Evolutionary conservation across 2,888 invertebrate genomes (phyloP).

Genomic region (Drosophila mercatorum): DNA sequence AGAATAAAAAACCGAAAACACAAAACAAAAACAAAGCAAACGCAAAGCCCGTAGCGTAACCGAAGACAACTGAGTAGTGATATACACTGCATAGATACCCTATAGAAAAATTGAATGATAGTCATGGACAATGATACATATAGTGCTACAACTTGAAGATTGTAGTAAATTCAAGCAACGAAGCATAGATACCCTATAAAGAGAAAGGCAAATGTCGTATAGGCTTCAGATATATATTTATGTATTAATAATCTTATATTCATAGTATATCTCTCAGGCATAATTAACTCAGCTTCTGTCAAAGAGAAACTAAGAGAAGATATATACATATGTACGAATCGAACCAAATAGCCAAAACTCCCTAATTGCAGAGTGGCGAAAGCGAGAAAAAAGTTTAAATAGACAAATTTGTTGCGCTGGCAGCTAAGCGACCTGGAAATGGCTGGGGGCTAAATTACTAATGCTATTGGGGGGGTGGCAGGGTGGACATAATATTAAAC

Average conservation of each 20-base stretch:
- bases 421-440: slow-evolving; percentile 10
- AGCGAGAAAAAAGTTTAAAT: slow-evolving; percentile 65
- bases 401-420: slow-evolving; percentile 73
- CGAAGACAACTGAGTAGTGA: slow-evolving; percentile 4
- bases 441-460: slow-evolving; percentile 39
- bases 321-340: too few species aligned
- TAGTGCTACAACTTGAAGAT: neutral
- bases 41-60: slow-evolving; percentile 32
- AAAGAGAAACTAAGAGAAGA: too few species aligned
- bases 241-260: too few species aligned
- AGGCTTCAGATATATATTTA: too few species aligned
- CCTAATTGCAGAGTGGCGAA: neutral
- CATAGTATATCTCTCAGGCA: too few species aligned
- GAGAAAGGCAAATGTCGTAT: too few species aligned
- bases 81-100: slow-evolving; percentile 7
- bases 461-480: slow-evolving; percentile 42
- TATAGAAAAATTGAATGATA: neutral
- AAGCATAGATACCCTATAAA: neutral
- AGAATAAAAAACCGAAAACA: slow-evolving; percentile 20
- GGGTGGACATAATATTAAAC: slow-evolving; percentile 54
- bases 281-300: too few species aligned
- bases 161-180: too few species aligned
- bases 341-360: neutral
- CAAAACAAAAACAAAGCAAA: slow-evolving; percentile 20
- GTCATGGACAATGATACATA: neutral